Conservation (phyloP, 1,140 invertebrate genomes). For the Drosophila equinoxialis region DNA sequence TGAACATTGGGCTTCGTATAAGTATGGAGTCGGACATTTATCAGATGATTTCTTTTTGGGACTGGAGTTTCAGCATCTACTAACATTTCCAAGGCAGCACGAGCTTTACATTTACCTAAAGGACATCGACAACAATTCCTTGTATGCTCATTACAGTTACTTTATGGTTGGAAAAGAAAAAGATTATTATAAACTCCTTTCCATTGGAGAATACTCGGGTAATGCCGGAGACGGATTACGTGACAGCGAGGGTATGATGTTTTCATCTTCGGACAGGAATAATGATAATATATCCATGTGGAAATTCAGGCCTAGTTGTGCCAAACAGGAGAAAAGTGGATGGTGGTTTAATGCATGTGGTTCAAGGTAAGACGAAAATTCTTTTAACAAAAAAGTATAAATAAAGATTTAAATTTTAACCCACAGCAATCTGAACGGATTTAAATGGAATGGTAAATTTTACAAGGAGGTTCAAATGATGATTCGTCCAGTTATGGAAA, state of each 20-base stretch:
- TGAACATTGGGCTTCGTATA: background rate
- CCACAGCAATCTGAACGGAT: conserved; percentile 1
- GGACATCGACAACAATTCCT: background rate
- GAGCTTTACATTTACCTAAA: background rate
- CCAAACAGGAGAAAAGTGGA: background rate
- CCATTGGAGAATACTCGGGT: background rate
- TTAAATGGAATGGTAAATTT: too few species aligned
- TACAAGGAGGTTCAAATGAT: background rate
- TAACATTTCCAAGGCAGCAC: background rate
- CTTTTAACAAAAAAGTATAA: background rate
- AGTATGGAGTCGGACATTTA: background rate
- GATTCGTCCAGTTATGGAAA: background rate
- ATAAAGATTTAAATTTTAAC: background rate
- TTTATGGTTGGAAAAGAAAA: conserved; percentile 5
- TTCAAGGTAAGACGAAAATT: background rate
- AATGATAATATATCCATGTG: background rate
- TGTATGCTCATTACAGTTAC: background rate
- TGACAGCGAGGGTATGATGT: background rate
- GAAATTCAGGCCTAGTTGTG: background rate
- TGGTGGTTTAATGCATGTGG: conserved; percentile 15
- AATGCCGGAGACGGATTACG: conserved; percentile 12
- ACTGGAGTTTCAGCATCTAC: conserved; percentile 5
- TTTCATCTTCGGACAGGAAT: conserved; percentile 6
- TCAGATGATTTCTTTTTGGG: conserved; percentile 7
- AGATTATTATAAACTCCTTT: conserved; percentile 1